Base-by-base conservation (phyloP, 2,797 vertebrate genomes). In the Prionace glauca region DNA sequence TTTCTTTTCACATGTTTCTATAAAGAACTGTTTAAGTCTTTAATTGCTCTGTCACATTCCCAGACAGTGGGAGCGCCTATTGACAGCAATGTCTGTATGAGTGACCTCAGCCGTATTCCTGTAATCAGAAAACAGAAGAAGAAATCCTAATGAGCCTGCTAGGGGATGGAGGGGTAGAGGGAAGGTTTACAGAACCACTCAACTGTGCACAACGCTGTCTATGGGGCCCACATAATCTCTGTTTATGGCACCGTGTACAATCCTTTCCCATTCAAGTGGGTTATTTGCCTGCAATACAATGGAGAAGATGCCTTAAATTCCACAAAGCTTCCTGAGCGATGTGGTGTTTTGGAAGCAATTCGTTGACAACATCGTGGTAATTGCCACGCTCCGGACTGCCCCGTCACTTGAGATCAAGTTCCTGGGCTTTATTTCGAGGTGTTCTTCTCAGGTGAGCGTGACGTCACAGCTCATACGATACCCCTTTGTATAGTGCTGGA, bases 171-270 rank as follows among this genome's bases (percentile, higher is more conserved):
- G 79, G 41, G 79, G 18, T 45, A 7, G 81, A 84, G 88, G 65
- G 8, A 41, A 69, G 90, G 62, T 41, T 92, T 92, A 24, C 62
- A 92, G 90, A 69, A 12, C 65, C 65, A 41, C n/a, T 92, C 65
- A 12, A 92, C 90, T 92, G 90, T 67, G 90, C 90, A 41, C n/a
- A 41, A 69, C 65, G 3, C 65, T 22, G 20, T 69, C 20, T 22
- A 3, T 69, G 90, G 81, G 90, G 90, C 65, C 90, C 72, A 92
- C 65, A 69, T 41, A 69, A 92, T n/a, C 90, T 69, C 90, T 41
- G n/a, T 92, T 67, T 92, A 41, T 36, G 67, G n/a, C 32, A 12
- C n/a, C 41, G 90, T 2, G 9, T 69, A 65, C 65, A 20, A 69
- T 92, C 11, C 65, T 36, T 69, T 69, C 90, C n/a, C 22, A 69